A percentile compares a stretch with the other conserved stretches of the same genome.
These are phyloP conservation scores for Trichosurus vulpecula DNA, from an alignment of 2,797 vertebrate genomes.

Conservation along the genomic window DNA sequence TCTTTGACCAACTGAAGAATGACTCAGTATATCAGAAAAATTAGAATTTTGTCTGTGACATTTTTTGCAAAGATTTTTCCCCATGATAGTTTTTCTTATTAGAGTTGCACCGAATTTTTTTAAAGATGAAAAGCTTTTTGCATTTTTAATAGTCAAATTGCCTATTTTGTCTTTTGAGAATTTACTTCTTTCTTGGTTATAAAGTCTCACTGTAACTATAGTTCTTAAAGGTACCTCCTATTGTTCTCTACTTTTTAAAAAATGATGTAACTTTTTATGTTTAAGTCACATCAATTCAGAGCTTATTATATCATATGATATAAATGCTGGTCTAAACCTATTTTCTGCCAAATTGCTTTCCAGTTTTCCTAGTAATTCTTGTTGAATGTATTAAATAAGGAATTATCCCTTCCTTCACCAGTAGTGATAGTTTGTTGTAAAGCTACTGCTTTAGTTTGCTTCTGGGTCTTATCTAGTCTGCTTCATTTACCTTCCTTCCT, in stretches of 20 bases:
- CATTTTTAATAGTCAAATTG: not conserved
- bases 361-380: not conserved
- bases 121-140: not conserved
- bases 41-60: not conserved
- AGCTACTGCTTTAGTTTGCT: not conserved
- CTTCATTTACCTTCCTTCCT: not conserved
- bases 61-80: not conserved
- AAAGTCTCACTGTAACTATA: not conserved
- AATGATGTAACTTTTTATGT: not conserved
- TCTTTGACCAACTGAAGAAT: not conserved
- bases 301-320: not conserved
- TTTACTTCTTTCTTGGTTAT: not conserved
- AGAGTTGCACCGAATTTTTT: not conserved
- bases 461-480: not conserved
- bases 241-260: not conserved
- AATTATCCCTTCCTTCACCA: not conserved
- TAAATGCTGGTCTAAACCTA: not conserved
- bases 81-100: not conserved
- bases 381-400: not conserved
- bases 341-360: not conserved
- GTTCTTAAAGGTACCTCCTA: not conserved
- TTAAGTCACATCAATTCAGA: not conserved
- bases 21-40: not conserved
- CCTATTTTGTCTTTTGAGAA: not conserved
- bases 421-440: not conserved